Conservation (phyloP, 2,797 vertebrate species). For the Chiloscyllium punctatum region DNA sequence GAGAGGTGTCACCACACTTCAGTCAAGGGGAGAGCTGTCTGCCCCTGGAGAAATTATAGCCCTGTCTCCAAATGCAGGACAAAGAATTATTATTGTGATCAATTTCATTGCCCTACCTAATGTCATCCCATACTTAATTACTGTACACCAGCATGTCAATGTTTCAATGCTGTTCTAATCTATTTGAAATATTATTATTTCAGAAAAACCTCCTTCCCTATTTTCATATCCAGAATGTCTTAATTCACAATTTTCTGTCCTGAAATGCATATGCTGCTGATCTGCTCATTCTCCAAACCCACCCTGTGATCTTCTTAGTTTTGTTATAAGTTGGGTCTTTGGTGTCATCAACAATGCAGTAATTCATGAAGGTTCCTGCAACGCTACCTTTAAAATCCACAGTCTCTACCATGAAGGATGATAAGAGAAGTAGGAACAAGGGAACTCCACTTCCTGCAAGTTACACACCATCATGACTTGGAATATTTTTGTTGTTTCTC, state of each 20-base stretch:
- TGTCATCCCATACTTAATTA: not conserved
- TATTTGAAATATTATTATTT: not conserved
- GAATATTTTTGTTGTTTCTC: not conserved
- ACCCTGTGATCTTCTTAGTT: not conserved
- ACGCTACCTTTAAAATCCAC: too few species aligned
- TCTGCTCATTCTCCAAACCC: not conserved
- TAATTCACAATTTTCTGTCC: not conserved
- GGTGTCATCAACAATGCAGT: not conserved
- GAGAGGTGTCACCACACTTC: too few species aligned
- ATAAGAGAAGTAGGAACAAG: not conserved
- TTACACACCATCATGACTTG: not conserved
- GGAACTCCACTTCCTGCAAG: not conserved
- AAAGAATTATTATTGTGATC: not conserved
- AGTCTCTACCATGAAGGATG: not conserved
- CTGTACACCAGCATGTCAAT: not conserved
- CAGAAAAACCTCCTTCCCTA: not conserved
- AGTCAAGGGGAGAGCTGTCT: too few species aligned
- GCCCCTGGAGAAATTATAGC: not conserved
- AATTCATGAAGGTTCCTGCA: too few species aligned
- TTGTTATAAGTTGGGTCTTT: not conserved
- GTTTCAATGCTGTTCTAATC: not conserved
- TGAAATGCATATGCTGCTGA: not conserved
- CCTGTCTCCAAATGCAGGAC: not conserved
- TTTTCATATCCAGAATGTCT: not conserved
- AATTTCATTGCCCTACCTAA: not conserved